A percentile compares a stretch with the other conserved stretches of the same genome.
phyloP scores from a whole-genome alignment of 2,113 vertebrate genomes.

The Platichthys flesus region DNA sequence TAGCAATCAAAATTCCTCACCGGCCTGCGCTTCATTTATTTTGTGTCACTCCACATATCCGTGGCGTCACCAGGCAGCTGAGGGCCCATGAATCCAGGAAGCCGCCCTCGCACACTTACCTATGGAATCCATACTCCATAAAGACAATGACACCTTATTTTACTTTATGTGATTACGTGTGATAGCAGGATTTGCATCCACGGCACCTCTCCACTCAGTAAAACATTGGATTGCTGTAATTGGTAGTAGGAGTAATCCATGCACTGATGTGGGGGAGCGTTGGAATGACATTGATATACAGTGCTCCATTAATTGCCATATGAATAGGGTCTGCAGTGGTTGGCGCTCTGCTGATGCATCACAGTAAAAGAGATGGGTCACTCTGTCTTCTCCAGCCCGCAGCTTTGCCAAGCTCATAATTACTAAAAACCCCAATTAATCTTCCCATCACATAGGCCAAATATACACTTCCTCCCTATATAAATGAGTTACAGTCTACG shows the following conservation, averaged over 20 bases:
- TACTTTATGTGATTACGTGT: conserved; percentile 57
- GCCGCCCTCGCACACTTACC: conserved; percentile 46
- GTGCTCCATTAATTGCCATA: conserved; percentile 85
- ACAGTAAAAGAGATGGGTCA: conserved; percentile 80
- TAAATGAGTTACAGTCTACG: conserved; percentile 71
- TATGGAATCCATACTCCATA: conserved; percentile 62
- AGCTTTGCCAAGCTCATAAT: conserved; percentile 83
- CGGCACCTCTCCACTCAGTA: conserved; percentile 60
- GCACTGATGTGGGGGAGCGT: conserved; percentile 72
- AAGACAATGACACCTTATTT: conserved; percentile 68
- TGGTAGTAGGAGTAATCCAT: conserved; percentile 73
- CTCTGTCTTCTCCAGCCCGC: conserved; percentile 77
- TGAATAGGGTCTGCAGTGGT: conserved; percentile 81
- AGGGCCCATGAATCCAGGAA: conserved; percentile 44
- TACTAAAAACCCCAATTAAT: conserved; percentile 84
- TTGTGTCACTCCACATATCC: conserved; percentile 27
- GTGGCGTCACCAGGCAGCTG: conserved; percentile 16
- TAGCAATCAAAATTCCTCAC: conserved; percentile 56
- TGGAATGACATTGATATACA: conserved; percentile 84
- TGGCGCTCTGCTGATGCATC: conserved; percentile 80
- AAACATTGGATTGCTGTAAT: conserved; percentile 69
- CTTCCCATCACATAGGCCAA: conserved; percentile 81
- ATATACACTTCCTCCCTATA: conserved; percentile 75
- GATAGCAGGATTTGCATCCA: conserved; percentile 59
- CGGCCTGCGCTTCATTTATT: conserved; percentile 23